phyloP scores from a whole-genome alignment of 2,888 invertebrate genomes.

The Patella caerulea region DNA sequence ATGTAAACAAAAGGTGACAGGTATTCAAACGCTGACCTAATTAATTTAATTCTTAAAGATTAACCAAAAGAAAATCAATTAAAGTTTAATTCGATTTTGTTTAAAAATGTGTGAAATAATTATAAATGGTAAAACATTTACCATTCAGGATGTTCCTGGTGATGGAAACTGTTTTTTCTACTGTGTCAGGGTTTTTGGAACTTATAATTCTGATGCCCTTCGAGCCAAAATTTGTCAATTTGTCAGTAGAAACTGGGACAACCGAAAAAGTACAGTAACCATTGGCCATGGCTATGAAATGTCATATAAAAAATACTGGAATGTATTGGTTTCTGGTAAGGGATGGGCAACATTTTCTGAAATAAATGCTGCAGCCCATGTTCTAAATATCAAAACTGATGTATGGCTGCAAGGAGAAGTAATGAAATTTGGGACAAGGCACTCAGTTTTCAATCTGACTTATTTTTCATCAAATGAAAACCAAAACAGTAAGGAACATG shows the following conservation, averaged over 20 bases:
- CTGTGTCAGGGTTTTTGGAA: background rate
- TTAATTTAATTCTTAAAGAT: too few relatives aligned
- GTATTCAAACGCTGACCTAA: too few relatives aligned
- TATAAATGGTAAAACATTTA: too few relatives aligned
- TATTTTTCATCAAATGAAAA: too few relatives aligned
- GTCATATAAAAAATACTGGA: background rate
- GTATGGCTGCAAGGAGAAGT: background rate
- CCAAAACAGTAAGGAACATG: too few relatives aligned
- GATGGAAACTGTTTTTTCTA: background rate
- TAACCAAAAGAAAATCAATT: too few relatives aligned
- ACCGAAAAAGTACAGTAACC: background rate
- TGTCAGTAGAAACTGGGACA: background rate
- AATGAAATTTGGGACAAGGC: too few relatives aligned
- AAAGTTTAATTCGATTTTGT: too few relatives aligned
- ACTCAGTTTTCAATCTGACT: too few relatives aligned
- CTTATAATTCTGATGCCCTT: too few relatives aligned
- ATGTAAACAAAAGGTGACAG: too few relatives aligned
- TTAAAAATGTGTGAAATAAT: too few relatives aligned
- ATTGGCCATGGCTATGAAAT: background rate
- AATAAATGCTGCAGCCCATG: constrained; percentile 4
- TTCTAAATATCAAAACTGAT: background rate
- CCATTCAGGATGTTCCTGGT: background rate
- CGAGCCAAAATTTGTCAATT: background rate
- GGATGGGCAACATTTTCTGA: constrained; percentile 13
- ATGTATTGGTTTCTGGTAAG: constrained; percentile 12